phyloP scores from a whole-genome alignment of 2,113 vertebrate species.

The Dolichotis patagonum region DNA sequence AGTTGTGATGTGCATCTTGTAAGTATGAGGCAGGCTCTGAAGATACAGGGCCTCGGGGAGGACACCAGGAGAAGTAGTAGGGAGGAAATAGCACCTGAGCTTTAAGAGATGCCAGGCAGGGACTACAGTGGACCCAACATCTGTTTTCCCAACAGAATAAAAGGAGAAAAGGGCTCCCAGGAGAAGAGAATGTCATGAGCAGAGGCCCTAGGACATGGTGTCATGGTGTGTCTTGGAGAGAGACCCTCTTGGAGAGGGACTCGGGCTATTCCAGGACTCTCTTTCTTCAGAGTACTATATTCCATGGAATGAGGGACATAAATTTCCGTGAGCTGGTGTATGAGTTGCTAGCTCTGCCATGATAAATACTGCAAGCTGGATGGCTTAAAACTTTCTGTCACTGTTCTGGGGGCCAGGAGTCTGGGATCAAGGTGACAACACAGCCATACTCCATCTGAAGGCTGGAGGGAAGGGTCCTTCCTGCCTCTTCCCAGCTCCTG shows the following conservation, averaged over 20 bases:
- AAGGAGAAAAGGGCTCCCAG: background rate
- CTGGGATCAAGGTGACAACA: background rate
- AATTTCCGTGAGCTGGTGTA: accelerated
- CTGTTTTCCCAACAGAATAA: background rate
- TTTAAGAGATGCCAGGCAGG: background rate
- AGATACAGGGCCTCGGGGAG: background rate
- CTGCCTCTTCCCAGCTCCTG: background rate
- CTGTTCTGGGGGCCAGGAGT: background rate
- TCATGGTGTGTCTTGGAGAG: background rate
- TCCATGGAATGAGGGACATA: accelerated
- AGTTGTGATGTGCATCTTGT: accelerated
- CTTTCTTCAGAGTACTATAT: background rate
- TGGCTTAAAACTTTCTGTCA: background rate
- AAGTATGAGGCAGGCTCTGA: background rate
- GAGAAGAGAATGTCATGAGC: background rate
- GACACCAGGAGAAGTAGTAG: background rate
- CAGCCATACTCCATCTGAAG: background rate
- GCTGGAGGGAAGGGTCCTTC: background rate
- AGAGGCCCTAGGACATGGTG: background rate
- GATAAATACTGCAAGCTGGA: background rate
- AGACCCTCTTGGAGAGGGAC: background rate
- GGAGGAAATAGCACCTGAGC: background rate
- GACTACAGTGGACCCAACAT: too few species aligned
- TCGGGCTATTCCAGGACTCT: too few species aligned
- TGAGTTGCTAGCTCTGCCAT: background rate